Conservation (phyloP, 2,888 invertebrate species). For the Podotricha telesiphe region DNA sequence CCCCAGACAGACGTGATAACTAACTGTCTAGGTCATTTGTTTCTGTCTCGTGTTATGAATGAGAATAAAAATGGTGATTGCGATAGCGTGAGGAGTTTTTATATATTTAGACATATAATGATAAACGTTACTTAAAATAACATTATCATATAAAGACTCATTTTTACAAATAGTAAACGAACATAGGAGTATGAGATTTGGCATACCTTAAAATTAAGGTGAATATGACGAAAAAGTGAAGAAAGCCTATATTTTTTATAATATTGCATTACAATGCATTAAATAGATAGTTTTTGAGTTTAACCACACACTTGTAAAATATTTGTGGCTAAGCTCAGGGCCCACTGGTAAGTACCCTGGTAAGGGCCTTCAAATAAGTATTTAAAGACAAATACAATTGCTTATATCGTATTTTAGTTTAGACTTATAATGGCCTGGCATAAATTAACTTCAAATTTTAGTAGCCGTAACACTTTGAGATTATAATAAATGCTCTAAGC, state of each 20-base stretch:
- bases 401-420: background rate
- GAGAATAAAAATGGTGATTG: conserved; percentile 53
- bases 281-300: too few relatives aligned
- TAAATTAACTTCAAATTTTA: conserved; percentile 8
- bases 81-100: conserved; percentile 19
- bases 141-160: background rate
- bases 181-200: too few relatives aligned
- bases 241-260: too few relatives aligned
- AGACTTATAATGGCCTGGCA: background rate
- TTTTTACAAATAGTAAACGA: too few relatives aligned
- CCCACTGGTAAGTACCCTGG: too few relatives aligned
- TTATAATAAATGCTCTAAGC: conserved; percentile 27
- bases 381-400: background rate
- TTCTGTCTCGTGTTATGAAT: conserved; percentile 55
- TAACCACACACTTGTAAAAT: too few relatives aligned
- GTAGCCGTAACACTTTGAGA: conserved; percentile 8
- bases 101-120: background rate
- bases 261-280: too few relatives aligned
- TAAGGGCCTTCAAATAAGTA: too few relatives aligned
- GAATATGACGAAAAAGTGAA: too few relatives aligned
- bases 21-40: conserved; percentile 72
- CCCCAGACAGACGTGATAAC: conserved; percentile 71
- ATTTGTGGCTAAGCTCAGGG: too few relatives aligned
- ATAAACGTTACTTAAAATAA: background rate
- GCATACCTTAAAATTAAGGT: too few relatives aligned